A percentile compares a stretch with the other conserved stretches of the same genome.
phyloP scores from a whole-genome alignment of 2,113 vertebrate genomes.

The Laticauda colubrina region DNA sequence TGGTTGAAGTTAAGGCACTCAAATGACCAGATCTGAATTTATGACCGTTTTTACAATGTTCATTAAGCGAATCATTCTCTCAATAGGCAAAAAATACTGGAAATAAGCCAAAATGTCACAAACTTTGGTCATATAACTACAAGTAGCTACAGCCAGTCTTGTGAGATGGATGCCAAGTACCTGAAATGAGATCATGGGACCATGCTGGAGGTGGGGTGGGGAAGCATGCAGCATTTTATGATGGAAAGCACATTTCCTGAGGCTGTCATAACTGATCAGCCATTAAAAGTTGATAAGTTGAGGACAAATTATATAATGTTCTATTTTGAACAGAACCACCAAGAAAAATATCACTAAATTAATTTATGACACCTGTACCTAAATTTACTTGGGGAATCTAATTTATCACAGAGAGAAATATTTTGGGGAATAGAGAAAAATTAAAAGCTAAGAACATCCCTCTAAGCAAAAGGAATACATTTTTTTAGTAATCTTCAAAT shows the following conservation, averaged over 20 bases:
- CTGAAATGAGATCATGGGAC: background rate
- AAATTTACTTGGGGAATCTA: background rate
- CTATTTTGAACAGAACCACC: background rate
- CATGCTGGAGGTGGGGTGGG: background rate
- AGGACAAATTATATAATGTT: background rate
- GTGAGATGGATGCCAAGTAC: background rate
- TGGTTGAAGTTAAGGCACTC: background rate
- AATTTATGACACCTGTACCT: background rate
- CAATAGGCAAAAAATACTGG: background rate
- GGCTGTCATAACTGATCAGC: background rate
- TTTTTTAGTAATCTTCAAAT: background rate
- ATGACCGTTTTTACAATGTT: background rate
- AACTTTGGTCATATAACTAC: background rate
- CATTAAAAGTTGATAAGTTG: background rate
- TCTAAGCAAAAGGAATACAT: background rate
- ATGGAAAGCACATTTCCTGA: background rate
- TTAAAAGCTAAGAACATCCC: background rate
- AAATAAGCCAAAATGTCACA: background rate
- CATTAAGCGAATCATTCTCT: background rate
- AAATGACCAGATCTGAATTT: background rate
- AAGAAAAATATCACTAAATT: background rate
- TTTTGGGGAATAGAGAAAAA: background rate
- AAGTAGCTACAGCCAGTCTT: background rate
- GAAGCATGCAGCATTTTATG: background rate
- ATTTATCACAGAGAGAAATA: background rate